Conservation (phyloP, 2,113 vertebrate genomes). For the Phylloscopus trochilus region DNA sequence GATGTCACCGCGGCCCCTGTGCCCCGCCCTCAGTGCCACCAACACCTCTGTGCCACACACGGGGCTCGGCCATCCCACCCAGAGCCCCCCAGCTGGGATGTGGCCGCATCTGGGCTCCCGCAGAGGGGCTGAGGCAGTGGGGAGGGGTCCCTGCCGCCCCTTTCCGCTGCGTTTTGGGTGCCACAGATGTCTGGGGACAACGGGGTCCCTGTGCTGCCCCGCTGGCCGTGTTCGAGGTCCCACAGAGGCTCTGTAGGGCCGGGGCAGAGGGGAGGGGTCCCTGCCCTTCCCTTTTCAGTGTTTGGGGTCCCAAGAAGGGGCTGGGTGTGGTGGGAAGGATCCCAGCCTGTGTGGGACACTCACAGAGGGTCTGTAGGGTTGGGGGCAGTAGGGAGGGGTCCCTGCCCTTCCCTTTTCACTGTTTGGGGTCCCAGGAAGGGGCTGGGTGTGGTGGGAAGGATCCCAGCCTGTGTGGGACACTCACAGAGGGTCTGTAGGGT, state of each 20-base stretch:
- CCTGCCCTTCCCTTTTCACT: not conserved
- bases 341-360: too few species aligned
- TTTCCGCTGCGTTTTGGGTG: not conserved
- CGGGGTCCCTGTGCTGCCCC: not conserved
- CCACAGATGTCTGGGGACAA: too few species aligned
- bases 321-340: not conserved
- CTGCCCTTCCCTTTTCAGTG: not conserved
- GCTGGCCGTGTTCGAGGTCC: too few species aligned
- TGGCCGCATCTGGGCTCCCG: rapidly evolving
- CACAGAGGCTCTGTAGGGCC: not conserved
- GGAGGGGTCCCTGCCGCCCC: not conserved
- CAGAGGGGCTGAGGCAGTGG: too few species aligned
- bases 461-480: too few species aligned
- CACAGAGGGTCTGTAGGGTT: not conserved
- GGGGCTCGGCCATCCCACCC: not conserved
- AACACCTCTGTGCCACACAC: rapidly evolving
- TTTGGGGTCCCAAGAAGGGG: not conserved
- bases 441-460: not conserved
- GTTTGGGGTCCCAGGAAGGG: not conserved
- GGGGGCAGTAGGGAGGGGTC: too few species aligned
- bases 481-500: not conserved
- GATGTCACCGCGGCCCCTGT: rapidly evolving
- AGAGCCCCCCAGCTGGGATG: rapidly evolving
- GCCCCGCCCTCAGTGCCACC: not conserved
- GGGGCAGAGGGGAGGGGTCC: too few species aligned